These are phyloP conservation scores for Galeruca laticollis DNA, from an alignment of 2,888 invertebrate genomes.

Conservation along the genomic window DNA sequence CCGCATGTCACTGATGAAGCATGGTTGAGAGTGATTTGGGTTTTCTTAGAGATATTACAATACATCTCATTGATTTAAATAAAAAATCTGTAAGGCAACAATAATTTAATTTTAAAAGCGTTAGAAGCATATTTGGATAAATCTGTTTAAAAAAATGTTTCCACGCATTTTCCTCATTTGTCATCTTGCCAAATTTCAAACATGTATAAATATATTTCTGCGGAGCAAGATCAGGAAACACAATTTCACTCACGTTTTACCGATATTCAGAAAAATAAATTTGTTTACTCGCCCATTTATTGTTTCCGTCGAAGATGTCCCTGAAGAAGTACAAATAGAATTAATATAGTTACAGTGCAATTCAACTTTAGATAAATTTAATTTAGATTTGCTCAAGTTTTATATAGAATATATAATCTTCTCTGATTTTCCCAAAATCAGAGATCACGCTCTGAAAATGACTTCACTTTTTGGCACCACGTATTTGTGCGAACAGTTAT, in stretches of 20 bases:
- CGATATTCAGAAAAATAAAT: constrained; percentile 26
- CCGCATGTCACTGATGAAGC: neutral
- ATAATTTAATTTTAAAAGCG: neutral
- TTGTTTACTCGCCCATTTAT: neutral
- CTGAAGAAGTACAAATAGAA: neutral
- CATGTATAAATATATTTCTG: constrained; percentile 26
- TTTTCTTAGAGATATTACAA: neutral
- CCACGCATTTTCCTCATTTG: too few species aligned
- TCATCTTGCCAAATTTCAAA: constrained; percentile 5
- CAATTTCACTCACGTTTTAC: constrained; percentile 23
- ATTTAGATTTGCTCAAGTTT: neutral
- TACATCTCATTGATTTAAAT: neutral
- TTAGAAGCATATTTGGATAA: neutral
- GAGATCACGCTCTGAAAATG: neutral
- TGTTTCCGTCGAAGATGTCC: neutral
- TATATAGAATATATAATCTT: neutral
- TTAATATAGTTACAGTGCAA: neutral
- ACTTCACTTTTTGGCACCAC: neutral
- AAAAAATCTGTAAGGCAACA: neutral
- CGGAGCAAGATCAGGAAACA: constrained; percentile 18
- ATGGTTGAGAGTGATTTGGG: neutral
- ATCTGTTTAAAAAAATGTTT: neutral
- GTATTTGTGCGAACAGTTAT: neutral
- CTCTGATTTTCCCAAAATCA: neutral
- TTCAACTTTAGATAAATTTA: constrained; percentile 6